Evolutionary conservation across 2,888 invertebrate genomes (phyloP).

Genomic region (Tachina grossa): DNA sequence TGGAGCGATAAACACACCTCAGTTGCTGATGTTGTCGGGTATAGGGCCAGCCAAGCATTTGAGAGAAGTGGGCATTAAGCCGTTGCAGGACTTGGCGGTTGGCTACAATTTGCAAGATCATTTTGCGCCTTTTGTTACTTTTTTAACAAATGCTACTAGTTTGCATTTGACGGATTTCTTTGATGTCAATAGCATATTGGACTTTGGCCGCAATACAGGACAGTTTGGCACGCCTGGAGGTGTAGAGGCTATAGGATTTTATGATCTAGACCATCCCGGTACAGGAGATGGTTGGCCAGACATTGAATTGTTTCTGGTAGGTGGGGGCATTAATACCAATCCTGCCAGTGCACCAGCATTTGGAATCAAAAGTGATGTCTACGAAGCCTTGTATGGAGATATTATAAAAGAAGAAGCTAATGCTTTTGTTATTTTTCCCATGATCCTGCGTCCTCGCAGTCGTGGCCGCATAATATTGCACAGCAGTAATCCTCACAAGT

Average conservation of each 20-base stretch:
- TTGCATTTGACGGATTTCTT: conserved; percentile 74
- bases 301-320: conserved; percentile 87
- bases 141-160: conserved; percentile 83
- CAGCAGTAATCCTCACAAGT: conserved; percentile 85
- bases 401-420: conserved; percentile 77
- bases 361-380: conserved; percentile 82
- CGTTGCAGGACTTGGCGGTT: conserved; percentile 85
- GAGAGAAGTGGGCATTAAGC: conserved; percentile 83
- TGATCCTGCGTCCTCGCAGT: conserved; percentile 87
- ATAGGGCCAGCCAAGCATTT: conserved; percentile 86
- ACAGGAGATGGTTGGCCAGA: conserved; percentile 85
- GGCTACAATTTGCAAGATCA: conserved; percentile 87
- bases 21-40: conserved; percentile 91
- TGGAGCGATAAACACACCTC: conserved; percentile 91
- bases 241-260: conserved; percentile 86
- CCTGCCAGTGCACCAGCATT: conserved; percentile 79
- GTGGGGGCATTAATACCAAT: conserved; percentile 82
- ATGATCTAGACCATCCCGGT: conserved; percentile 84
- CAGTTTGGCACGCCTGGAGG: conserved; percentile 83
- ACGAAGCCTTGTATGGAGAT: conserved; percentile 81
- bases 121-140: conserved; percentile 87
- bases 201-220: conserved; percentile 43
- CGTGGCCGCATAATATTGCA: conserved; percentile 86
- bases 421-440: conserved; percentile 85
- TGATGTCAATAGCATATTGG: conserved; percentile 34